These are phyloP conservation scores for Eidolon helvum DNA, from an alignment of 2,113 vertebrate species.

Conservation along the genomic window DNA sequence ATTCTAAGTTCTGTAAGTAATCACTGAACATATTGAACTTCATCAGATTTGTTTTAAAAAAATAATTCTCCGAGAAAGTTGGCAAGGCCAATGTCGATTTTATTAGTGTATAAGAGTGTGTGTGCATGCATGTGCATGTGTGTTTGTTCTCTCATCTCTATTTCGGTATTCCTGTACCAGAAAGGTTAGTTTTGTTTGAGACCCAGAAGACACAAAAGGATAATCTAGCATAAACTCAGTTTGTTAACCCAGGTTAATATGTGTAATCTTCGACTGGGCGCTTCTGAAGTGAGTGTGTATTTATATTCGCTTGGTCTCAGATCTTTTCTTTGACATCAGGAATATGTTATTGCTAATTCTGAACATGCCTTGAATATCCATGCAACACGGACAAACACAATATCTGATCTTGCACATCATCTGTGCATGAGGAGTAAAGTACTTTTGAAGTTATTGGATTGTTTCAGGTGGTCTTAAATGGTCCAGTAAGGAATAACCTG, in stretches of 20 bases:
- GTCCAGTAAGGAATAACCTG: neutral
- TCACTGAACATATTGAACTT: neutral
- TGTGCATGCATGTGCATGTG: neutral
- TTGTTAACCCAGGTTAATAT: neutral
- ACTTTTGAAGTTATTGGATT: neutral
- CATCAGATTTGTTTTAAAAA: neutral
- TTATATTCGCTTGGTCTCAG: neutral
- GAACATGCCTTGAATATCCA: neutral
- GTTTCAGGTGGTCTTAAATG: neutral
- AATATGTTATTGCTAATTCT: neutral
- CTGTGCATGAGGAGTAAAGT: neutral
- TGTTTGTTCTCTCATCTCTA: neutral
- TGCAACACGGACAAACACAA: neutral
- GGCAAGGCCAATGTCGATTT: neutral
- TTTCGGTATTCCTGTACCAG: neutral
- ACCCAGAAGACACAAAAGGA: neutral
- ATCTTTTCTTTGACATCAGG: neutral
- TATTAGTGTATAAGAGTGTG: neutral
- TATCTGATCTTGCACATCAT: neutral
- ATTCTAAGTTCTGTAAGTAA: neutral
- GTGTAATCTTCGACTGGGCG: neutral
- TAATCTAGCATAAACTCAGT: neutral
- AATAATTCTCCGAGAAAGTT: neutral
- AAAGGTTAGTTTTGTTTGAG: neutral
- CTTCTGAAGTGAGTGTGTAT: neutral